A percentile compares a stretch with the other conserved stretches of the same genome.
phyloP scores from a whole-genome alignment of 2,888 invertebrate species.

The Polydrusus pterygomalis region DNA sequence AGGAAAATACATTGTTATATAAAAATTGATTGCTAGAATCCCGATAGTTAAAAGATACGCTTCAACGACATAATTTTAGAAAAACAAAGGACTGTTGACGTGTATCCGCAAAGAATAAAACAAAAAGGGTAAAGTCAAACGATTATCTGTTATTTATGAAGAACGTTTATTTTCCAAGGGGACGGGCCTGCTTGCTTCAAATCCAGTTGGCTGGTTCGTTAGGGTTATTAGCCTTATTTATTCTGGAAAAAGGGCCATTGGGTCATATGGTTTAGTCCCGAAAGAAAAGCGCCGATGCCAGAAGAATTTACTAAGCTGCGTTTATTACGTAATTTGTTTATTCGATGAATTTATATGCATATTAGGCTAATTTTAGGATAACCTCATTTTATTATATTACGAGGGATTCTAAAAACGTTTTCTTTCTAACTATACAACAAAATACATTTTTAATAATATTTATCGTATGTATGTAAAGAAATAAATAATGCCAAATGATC shows the following conservation, averaged over 20 bases:
- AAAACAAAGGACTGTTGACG: conserved; percentile 59
- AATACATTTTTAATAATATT: too few relatives aligned
- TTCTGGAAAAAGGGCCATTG: conserved; percentile 15
- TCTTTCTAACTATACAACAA: too few relatives aligned
- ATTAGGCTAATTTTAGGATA: too few relatives aligned
- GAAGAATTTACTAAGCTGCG: conserved; percentile 5
- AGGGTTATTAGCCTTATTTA: conserved; percentile 33
- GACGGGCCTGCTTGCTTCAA: conserved; percentile 33
- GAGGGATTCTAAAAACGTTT: too few relatives aligned
- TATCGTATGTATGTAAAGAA: too few relatives aligned
- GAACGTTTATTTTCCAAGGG: conserved; percentile 55
- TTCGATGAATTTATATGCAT: neutral
- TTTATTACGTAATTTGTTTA: neutral
- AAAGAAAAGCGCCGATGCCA: conserved; percentile 5
- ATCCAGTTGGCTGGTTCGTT: conserved; percentile 47
- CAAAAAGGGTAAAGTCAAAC: conserved; percentile 56
- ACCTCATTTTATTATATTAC: too few relatives aligned
- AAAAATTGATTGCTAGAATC: conserved; percentile 9
- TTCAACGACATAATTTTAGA: conserved; percentile 53
- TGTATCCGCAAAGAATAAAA: conserved; percentile 56
- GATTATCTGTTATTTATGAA: conserved; percentile 59
- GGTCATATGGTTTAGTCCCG: conserved; percentile 12
- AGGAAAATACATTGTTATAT: neutral
- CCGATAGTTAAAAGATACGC: conserved; percentile 41
- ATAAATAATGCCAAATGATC: too few relatives aligned